Evolutionary conservation across 2,888 invertebrate species (phyloP).

Genomic region (Drosophila tanythrix): DNA sequence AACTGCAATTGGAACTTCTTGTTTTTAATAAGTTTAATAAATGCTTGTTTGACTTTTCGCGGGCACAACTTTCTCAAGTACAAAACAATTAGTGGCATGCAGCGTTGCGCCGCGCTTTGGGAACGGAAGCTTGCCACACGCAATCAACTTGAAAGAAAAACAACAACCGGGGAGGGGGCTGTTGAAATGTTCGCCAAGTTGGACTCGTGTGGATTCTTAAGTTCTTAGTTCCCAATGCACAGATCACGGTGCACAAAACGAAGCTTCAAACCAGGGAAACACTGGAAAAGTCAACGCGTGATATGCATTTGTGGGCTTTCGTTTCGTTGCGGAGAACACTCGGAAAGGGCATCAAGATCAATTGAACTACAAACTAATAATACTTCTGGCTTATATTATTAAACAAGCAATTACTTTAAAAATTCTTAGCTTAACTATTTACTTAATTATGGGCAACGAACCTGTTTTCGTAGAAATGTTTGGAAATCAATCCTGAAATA

Average conservation of each 20-base stretch:
- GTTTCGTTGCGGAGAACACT: constrained; percentile 14
- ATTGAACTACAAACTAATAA: neutral
- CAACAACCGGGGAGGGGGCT: neutral
- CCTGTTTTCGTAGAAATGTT: neutral
- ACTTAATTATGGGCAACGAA: neutral
- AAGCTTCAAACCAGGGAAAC: constrained; percentile 7
- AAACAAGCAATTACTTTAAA: neutral
- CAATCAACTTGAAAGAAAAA: constrained; percentile 27
- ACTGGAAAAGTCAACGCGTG: constrained; percentile 6
- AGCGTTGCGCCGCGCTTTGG: constrained; percentile 54
- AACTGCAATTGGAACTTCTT: constrained; percentile 26
- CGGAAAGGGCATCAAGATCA: constrained; percentile 11
- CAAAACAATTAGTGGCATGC: constrained; percentile 74
- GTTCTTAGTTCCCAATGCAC: constrained; percentile 35
- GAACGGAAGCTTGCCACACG: constrained; percentile 73
- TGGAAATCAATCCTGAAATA: neutral
- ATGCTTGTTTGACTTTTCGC: constrained; percentile 73
- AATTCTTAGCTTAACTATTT: neutral
- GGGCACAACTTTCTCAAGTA: constrained; percentile 76
- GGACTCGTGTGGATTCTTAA: constrained; percentile 25
- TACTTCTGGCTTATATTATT: neutral
- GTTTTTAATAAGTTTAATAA: constrained; percentile 75
- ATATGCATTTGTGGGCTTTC: constrained; percentile 73
- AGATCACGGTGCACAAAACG: constrained; percentile 38
- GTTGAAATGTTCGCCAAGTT: constrained; percentile 30